Percentiles rank a stretch among this genome's conserved stretches.
phyloP scores from a whole-genome alignment of 2,888 invertebrate species.

The Pollenia labialis region DNA sequence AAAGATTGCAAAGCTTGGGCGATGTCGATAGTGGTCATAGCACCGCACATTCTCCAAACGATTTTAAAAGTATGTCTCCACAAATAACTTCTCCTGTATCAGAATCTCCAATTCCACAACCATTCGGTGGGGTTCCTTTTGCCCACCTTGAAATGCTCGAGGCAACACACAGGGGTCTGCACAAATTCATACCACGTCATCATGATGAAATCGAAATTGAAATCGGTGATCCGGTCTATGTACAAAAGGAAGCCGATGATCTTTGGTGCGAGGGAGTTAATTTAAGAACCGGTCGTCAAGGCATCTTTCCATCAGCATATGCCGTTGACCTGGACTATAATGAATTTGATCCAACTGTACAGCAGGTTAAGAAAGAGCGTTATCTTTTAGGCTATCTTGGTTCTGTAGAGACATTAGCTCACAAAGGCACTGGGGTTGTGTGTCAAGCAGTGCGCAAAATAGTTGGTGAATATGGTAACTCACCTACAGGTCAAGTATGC shows the following conservation, averaged over 20 bases:
- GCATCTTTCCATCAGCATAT: slow-evolving; percentile 98
- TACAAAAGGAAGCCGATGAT: slow-evolving; percentile 98
- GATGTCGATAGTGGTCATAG: slow-evolving; percentile 96
- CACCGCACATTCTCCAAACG: slow-evolving; percentile 95
- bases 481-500: slow-evolving; percentile 91
- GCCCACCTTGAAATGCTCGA: slow-evolving; percentile 93
- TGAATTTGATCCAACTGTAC: slow-evolving; percentile 95
- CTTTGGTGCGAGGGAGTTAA: slow-evolving; percentile 99
- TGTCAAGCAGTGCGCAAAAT: slow-evolving; percentile 96
- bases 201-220: slow-evolving; percentile 98
- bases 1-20: slow-evolving; percentile 89
- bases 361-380: slow-evolving; percentile 93
- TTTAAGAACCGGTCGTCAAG: slow-evolving; percentile 95
- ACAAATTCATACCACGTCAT: slow-evolving; percentile 97
- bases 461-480: slow-evolving; percentile 88
- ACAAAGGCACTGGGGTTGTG: slow-evolving; percentile 98
- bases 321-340: slow-evolving; percentile 98
- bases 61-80: slow-evolving; percentile 93
- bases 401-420: slow-evolving; percentile 97
- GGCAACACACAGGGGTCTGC: slow-evolving; percentile 97
- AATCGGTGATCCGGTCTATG: slow-evolving; percentile 98
- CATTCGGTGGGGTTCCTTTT: slow-evolving; percentile 91
- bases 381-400: slow-evolving; percentile 97
- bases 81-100: slow-evolving; percentile 86
- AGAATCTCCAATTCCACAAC: slow-evolving; percentile 87